Evolutionary conservation across 2,888 invertebrate genomes (phyloP).

Genomic region (Brenthis hecate): DNA sequence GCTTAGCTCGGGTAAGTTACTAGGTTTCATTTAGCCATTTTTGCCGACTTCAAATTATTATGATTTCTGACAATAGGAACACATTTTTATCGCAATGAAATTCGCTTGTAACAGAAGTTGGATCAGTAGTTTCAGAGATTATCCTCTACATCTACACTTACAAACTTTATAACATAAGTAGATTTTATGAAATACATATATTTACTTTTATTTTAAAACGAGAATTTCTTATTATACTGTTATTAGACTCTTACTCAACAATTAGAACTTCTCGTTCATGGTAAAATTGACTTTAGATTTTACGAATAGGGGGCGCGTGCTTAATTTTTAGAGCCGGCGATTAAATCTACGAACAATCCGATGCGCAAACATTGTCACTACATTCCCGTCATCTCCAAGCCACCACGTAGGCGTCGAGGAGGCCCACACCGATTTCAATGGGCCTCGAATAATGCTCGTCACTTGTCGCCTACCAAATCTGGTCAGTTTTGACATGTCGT

Average conservation of each 20-base stretch:
- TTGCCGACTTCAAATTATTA: no score
- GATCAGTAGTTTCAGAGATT: no score
- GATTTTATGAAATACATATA: no score
- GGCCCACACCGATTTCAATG: constrained; percentile 79
- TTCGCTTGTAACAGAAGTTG: no score
- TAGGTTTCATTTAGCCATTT: no score
- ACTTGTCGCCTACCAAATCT: constrained; percentile 78
- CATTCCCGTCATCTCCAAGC: constrained; percentile 51
- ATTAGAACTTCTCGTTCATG: constrained; percentile 30
- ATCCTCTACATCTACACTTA: no score
- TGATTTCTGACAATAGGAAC: no score
- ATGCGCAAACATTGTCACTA: constrained; percentile 70
- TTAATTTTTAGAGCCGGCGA: constrained; percentile 60
- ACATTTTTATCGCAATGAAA: no score
- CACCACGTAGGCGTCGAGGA: constrained; percentile 67
- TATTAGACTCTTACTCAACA: constrained; percentile 37
- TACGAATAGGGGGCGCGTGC: constrained; percentile 73
- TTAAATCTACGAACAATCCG: constrained; percentile 68
- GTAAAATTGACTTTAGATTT: constrained; percentile 35
- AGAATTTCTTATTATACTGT: neutral
- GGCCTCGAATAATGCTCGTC: constrained; percentile 66
- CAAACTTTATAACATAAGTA: no score
- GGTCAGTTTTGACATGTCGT: constrained; percentile 81
- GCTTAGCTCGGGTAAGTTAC: no score
- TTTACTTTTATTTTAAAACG: neutral